Percentiles rank a stretch among this genome's conserved stretches.
Conservation (phyloP, 2,113 vertebrate species). For the Scolopax mira region DNA sequence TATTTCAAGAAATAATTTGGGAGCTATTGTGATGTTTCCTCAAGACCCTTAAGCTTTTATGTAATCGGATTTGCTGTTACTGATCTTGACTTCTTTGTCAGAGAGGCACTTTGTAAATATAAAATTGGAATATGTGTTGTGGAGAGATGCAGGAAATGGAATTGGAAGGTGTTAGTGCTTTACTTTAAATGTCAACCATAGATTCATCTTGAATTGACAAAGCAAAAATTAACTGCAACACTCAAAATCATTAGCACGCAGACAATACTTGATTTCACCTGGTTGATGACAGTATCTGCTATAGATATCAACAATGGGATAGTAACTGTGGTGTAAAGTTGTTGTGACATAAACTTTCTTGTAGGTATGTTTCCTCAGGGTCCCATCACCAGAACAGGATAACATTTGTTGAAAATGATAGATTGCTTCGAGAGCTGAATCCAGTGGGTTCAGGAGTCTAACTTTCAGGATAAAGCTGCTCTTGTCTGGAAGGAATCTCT, state of each 20-base stretch:
- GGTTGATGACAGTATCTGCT: not conserved
- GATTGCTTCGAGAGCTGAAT: not conserved
- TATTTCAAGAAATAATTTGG: not conserved
- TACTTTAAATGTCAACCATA: not conserved
- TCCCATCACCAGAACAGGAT: not conserved
- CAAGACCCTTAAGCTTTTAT: not conserved
- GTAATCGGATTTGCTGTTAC: not conserved
- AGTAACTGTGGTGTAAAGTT: not conserved
- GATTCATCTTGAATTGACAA: not conserved
- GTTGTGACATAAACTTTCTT: not conserved
- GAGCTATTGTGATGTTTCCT: not conserved
- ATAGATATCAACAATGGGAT: not conserved
- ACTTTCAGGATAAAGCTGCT: not conserved
- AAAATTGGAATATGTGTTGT: not conserved
- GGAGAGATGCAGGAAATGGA: slow-evolving; percentile 14
- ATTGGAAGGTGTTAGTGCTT: not conserved
- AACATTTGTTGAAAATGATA: not conserved
- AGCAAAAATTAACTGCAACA: not conserved
- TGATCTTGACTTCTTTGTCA: not conserved
- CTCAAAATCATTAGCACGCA: not conserved
- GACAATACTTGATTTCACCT: not conserved
- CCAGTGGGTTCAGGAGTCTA: not conserved
- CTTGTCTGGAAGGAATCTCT: not conserved
- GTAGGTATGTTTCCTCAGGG: not conserved
- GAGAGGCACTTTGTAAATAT: not conserved